Base-by-base conservation (phyloP, 2,888 invertebrate species). In the Eilema caniola region DNA sequence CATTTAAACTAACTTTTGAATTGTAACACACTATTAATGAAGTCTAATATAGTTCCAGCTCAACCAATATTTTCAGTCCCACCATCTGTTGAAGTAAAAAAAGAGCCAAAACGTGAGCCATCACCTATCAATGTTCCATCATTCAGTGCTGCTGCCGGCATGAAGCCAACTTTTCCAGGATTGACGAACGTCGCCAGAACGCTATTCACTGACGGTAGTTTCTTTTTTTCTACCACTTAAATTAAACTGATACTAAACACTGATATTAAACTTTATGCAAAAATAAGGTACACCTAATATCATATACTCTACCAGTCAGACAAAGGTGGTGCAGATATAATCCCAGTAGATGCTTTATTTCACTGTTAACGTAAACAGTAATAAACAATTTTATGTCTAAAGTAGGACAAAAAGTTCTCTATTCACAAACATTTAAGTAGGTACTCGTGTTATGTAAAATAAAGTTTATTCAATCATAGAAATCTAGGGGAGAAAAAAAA, bases 201-300 rank as follows among this genome's bases (percentile, higher is more conserved):
- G 25, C 81, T 94, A 37, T 94, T 96, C 70, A 90, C 88, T 71
- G 89, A 92, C 61, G 92, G 94, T 93, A 87, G 90, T 25, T 24
- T n/a, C 20, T 47, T 47, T 25, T n/a, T 28, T 41, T 8, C 4
- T 23, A 33, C 23, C 41, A 41, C 4, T 41, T 41, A 41, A 4
- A n/a, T n/a, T n/a, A n/a, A n/a, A n/a, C n/a, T n/a, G n/a, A n/a
- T n/a, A n/a, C n/a, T n/a, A n/a, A n/a, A n/a, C n/a, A n/a, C n/a
- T n/a, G n/a, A 11, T 41, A 41, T 41, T 53, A 53, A 53, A n/a
- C n/a, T 53, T n/a, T n/a, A n/a, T n/a, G 8, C n/a, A 53, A 53
- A 12, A 53, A 1, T n/a, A n/a, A 53, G n/a, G 10, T n/a, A 8
- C 1, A 53, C 53, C n/a, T n/a, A n/a, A 20, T 53, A 2, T 2